These are phyloP conservation scores for Mus spretus DNA, from an alignment of 2,797 vertebrate genomes.

Conservation along the genomic window DNA sequence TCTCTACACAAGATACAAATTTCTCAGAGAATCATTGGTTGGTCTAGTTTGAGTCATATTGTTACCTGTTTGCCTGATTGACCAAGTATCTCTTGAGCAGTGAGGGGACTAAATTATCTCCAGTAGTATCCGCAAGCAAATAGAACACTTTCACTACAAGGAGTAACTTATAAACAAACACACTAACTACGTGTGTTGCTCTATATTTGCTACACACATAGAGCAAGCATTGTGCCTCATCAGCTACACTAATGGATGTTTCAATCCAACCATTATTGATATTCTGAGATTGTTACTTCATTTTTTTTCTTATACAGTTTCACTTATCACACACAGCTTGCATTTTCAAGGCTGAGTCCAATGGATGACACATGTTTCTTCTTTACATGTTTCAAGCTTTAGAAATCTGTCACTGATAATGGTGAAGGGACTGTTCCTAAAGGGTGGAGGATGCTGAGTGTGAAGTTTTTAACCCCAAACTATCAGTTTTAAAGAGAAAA, in stretches of 20 bases:
- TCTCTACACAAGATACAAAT: constrained; percentile 34
- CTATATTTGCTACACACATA: constrained; percentile 19
- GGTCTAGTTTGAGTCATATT: background rate
- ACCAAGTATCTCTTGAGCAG: background rate
- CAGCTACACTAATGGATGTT: no score
- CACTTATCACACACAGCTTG: constrained; percentile 26
- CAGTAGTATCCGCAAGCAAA: background rate
- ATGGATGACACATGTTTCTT: constrained; percentile 47
- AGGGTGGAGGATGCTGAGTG: background rate
- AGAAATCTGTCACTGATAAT: constrained; percentile 39
- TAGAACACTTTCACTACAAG: background rate
- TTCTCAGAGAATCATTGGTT: background rate
- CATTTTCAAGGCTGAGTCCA: constrained; percentile 45
- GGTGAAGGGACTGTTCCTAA: background rate
- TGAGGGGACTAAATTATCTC: background rate
- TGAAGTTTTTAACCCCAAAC: constrained; percentile 37
- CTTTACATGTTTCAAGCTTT: background rate
- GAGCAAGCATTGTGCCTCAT: constrained; percentile 15
- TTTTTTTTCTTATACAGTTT: constrained; percentile 34
- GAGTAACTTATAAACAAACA: background rate
- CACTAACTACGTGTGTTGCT: background rate
- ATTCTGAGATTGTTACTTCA: background rate
- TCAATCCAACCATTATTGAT: background rate
- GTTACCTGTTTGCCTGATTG: background rate
- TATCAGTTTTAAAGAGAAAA: background rate